Conservation (phyloP, 2,888 invertebrate species). For the Phyllotreta striolata region DNA sequence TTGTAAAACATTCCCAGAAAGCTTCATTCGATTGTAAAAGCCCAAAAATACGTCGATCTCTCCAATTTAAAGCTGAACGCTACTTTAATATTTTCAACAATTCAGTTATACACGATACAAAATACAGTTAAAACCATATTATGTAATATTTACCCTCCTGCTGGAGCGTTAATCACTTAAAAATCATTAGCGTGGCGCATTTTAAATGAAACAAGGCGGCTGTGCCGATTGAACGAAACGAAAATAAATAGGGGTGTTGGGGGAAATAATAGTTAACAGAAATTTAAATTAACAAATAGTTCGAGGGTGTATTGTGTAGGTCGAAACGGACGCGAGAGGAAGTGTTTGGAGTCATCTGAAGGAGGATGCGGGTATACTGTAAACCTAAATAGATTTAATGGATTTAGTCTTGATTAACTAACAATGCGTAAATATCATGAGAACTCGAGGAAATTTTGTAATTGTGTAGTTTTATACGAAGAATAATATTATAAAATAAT, state of each 20-base stretch:
- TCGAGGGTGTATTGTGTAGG: constrained; percentile 21
- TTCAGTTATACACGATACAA: no score
- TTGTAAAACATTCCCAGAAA: not conserved
- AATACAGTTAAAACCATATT: no score
- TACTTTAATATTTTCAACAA: no score
- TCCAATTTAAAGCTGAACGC: not conserved
- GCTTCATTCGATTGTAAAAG: not conserved
- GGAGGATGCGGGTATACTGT: constrained; percentile 28
- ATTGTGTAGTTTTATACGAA: not conserved
- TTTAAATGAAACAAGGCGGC: constrained; percentile 28
- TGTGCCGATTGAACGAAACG: constrained; percentile 20
- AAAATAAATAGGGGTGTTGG: constrained; percentile 32
- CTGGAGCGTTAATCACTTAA: constrained; percentile 7
- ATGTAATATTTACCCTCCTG: no score
- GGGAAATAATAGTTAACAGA: constrained; percentile 32
- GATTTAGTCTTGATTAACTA: constrained; percentile 28
- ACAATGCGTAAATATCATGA: constrained; percentile 31
- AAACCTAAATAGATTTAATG: constrained; percentile 25
- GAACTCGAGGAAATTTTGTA: constrained; percentile 15
- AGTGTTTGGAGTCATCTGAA: constrained; percentile 29
- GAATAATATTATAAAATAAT: not conserved
- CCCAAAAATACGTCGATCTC: not conserved
- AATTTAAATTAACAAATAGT: constrained; percentile 31
- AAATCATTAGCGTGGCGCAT: constrained; percentile 28
- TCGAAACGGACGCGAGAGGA: constrained; percentile 27